phyloP scores from a whole-genome alignment of 2,888 invertebrate genomes.

The Conomelus anceps region DNA sequence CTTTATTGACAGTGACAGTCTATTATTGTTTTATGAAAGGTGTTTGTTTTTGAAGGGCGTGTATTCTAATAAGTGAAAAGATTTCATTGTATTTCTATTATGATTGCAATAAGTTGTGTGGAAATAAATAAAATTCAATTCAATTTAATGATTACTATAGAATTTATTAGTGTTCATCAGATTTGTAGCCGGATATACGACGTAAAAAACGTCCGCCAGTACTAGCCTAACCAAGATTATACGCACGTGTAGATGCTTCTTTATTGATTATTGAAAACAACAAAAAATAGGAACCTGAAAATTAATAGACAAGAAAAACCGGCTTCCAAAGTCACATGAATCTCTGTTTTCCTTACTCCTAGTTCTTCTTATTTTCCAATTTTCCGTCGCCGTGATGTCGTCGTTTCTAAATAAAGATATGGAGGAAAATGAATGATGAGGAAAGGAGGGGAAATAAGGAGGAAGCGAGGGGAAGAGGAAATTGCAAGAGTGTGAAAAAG shows the following conservation, averaged over 20 bases:
- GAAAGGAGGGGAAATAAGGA: background rate
- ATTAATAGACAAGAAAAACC: background rate
- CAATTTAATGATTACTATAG: too few relatives aligned
- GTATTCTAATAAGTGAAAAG: too few relatives aligned
- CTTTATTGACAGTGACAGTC: too few relatives aligned
- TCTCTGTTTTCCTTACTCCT: background rate
- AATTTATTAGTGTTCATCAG: too few relatives aligned
- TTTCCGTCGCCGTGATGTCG: background rate
- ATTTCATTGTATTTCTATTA: too few relatives aligned
- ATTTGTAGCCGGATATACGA: too few relatives aligned
- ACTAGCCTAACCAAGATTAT: background rate
- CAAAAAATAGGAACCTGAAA: background rate
- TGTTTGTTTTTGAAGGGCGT: too few relatives aligned
- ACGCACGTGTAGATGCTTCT: background rate
- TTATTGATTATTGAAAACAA: background rate
- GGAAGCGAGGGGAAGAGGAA: background rate
- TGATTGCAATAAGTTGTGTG: too few relatives aligned
- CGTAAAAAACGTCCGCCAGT: too few relatives aligned
- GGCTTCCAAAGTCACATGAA: background rate
- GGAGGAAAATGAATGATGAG: background rate
- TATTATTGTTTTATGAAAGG: too few relatives aligned
- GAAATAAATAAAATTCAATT: too few relatives aligned
- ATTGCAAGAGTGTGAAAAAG: background rate
- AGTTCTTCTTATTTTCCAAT: background rate
- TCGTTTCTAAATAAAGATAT: background rate